Percentiles rank a stretch among this genome's conserved stretches.
phyloP scores from a whole-genome alignment of 2,113 vertebrate genomes.

The Anguilla japonica region DNA sequence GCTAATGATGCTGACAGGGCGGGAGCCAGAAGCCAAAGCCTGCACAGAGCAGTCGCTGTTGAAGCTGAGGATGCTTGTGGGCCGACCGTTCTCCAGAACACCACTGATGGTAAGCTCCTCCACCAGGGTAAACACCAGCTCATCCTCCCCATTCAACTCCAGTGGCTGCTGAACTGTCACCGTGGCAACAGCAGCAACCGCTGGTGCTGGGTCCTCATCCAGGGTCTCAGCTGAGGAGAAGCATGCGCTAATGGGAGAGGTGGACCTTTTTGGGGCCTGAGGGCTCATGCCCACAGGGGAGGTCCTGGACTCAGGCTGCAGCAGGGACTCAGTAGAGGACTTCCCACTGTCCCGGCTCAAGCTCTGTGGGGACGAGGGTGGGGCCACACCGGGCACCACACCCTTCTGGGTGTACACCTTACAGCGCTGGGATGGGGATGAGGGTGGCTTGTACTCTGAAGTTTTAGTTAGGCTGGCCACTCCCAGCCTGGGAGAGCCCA shows the following conservation, averaged over 20 bases:
- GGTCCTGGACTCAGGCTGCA: slow-evolving; percentile 79
- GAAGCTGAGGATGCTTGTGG: slow-evolving; percentile 90
- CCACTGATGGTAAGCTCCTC: slow-evolving; percentile 80
- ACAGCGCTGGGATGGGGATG: slow-evolving; percentile 91
- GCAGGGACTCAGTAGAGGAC: slow-evolving; percentile 74
- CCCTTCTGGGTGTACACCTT: slow-evolving; percentile 98
- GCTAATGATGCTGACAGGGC: slow-evolving; percentile 89
- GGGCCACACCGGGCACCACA: slow-evolving; percentile 78
- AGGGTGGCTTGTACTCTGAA: slow-evolving; percentile 86
- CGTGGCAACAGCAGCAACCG: slow-evolving; percentile 75
- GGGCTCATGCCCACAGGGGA: slow-evolving; percentile 93
- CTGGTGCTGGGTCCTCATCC: slow-evolving; percentile 63
- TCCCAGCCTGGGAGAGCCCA: slow-evolving; percentile 90
- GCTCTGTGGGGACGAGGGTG: slow-evolving; percentile 66
- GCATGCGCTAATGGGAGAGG: slow-evolving; percentile 74
- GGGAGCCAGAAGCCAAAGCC: slow-evolving; percentile 78
- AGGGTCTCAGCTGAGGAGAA: slow-evolving; percentile 63
- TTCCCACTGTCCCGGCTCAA: slow-evolving; percentile 74
- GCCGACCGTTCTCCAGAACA: slow-evolving; percentile 77
- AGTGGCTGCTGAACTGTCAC: slow-evolving; percentile 80
- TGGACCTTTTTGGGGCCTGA: slow-evolving; percentile 78
- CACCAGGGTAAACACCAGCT: slow-evolving; percentile 80
- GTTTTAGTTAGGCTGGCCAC: slow-evolving; percentile 92
- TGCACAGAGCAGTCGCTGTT: slow-evolving; percentile 85
- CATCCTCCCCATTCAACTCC: slow-evolving; percentile 80